Conservation (phyloP, 2,797 vertebrate genomes). For the Macroramphosus scolopax region DNA sequence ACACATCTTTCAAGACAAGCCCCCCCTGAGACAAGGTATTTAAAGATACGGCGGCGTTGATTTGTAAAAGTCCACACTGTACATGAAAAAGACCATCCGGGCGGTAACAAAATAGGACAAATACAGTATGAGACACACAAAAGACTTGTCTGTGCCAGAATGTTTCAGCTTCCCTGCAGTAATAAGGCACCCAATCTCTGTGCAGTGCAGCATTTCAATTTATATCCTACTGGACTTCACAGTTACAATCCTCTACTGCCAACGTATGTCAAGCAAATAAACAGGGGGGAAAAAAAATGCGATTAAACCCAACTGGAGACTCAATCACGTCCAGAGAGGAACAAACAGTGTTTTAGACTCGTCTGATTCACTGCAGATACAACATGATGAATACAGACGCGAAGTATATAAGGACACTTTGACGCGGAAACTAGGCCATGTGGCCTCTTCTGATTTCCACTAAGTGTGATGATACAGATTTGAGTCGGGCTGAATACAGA, state of each 20-base stretch:
- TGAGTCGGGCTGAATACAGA: constrained; percentile 26
- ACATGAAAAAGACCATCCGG: background rate
- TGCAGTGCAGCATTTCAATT: too few relatives aligned
- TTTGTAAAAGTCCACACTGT: constrained; percentile 18
- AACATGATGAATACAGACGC: constrained; percentile 11
- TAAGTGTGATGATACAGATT: constrained; percentile 18
- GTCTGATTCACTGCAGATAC: constrained; percentile 4
- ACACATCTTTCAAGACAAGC: constrained; percentile 15
- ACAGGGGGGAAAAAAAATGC: too few relatives aligned
- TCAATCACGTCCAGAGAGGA: constrained; percentile 10
- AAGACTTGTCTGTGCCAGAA: background rate
- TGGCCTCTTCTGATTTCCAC: constrained; percentile 6
- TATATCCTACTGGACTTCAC: too few relatives aligned
- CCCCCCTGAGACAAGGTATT: constrained; percentile 12
- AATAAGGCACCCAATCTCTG: constrained; percentile 4
- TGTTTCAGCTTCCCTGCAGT: constrained; percentile 5
- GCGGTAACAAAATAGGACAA: constrained; percentile 12
- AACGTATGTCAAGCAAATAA: constrained; percentile 9
- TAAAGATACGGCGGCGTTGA: constrained; percentile 6
- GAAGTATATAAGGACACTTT: constrained; percentile 28
- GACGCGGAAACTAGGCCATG: constrained; percentile 32
- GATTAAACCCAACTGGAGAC: too few relatives aligned
- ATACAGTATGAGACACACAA: constrained; percentile 5
- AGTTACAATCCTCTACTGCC: background rate
- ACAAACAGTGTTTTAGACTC: constrained; percentile 9